Evolutionary conservation across 2,113 vertebrate genomes (phyloP), one percentile per base, ranked within the genome.

Genomic region (Amblyopsis rosae): DNA sequence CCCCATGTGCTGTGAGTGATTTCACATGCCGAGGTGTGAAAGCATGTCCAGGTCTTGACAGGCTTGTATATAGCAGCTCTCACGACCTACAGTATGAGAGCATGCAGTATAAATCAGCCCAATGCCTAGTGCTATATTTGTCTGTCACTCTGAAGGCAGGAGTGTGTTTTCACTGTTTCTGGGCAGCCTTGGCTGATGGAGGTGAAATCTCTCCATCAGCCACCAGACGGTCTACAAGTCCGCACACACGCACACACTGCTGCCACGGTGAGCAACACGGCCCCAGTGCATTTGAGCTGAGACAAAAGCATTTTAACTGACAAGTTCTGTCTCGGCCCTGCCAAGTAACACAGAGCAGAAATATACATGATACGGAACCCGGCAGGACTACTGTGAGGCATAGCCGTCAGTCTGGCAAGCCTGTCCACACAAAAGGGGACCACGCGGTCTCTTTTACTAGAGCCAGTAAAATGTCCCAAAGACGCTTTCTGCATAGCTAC

Each of bases 281-380:
- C 13, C 74, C 59, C 61, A 3, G 60, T 71, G 56, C 84, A 26
- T 81, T 73, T 67, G 58, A 73, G 59, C 72, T 59, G 10, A 9
- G 61, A 74, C 77, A 75, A 79, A 74, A 72, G 81, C 80, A 9
- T 72, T 84, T 86, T 84, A 86, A 89, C 83, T 87, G 88, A 87
- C 78, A 78, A 69, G 49, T 76, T 71, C 65, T 50, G 15, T 67
- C 63, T 35, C 47, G 53, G 60, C 55, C 0, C 50, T 82, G 88
- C 91, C 91, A 91, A 92, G 80, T 62, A 75, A 91, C 80, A 92
- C 89, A 91, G 85, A 83, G 82, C 72, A 81, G 88, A 41, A 41
- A 7, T 89, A 76, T 89, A 85, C 86, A 88, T 87, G 89, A 90
- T 89, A 87, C 89, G 86, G 88, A 90, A 91, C 90, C 84, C 70